Conservation (phyloP, 1,140 invertebrate species). For the Drosophila nikananu region DNA sequence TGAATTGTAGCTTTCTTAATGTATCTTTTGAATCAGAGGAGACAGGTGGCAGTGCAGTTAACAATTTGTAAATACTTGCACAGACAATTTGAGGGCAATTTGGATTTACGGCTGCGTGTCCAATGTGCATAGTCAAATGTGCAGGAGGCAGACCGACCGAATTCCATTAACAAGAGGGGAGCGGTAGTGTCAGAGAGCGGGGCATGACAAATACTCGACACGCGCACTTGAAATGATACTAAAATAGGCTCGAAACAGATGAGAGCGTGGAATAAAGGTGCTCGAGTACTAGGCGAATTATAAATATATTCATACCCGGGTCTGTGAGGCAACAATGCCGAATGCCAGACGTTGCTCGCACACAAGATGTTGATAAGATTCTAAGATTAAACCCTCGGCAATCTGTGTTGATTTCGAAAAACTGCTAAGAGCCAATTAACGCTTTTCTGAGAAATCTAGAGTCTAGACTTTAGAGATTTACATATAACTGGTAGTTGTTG, state of each 20-base stretch:
- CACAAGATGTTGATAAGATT: slow-evolving; percentile 26
- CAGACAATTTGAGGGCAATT: slow-evolving; percentile 33
- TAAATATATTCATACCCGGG: slow-evolving; percentile 22
- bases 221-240: slow-evolving; percentile 28
- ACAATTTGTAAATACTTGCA: slow-evolving; percentile 48
- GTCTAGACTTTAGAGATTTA: not conserved
- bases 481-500: not conserved
- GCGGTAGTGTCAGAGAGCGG: not conserved
- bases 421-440: slow-evolving; percentile 31
- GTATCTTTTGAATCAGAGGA: not conserved
- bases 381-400: slow-evolving; percentile 1
- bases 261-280: slow-evolving; percentile 22
- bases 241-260: slow-evolving; percentile 33
- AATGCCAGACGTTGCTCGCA: not conserved
- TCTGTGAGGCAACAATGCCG: slow-evolving; percentile 9
- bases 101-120: slow-evolving; percentile 24
- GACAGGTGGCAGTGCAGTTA: slow-evolving; percentile 8
- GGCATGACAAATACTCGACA: slow-evolving; percentile 16
- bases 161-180: slow-evolving; percentile 4
- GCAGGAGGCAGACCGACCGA: not conserved
- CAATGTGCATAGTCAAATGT: slow-evolving; percentile 25
- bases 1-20: not conserved
- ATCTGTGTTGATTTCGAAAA: not conserved
- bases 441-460: slow-evolving; percentile 3
- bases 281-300: slow-evolving; percentile 26